Evolutionary conservation across 37 sponge, comb jelly and placozoan genomes (phyloP), one percentile per base, ranked within the genome.

Genomic region (Halichondria panicea): DNA sequence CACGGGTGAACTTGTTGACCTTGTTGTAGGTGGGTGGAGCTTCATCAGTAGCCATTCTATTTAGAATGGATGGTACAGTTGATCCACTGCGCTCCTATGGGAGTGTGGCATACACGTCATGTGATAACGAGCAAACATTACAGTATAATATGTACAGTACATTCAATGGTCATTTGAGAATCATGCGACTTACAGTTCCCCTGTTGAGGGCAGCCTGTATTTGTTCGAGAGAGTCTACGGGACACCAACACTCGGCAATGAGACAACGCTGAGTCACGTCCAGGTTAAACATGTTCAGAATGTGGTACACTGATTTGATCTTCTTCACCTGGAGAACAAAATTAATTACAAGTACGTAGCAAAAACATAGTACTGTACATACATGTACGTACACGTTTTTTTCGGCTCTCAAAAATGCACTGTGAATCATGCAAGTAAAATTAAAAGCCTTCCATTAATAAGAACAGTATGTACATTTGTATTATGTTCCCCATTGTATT

Each of bases 221-320:
- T 24, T 81, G 78, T 55, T 96, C 92, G 15, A 96, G 79, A 46
- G 81, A 75, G 36, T 90, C 84, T 45, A 91, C 92, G 4, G 99
- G 94, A 50, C 96, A 99, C 99, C 99, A 99, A 70, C 99, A 91
- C 86, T 99, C 99, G 0, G 94, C 99, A 55, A 96, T 89, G 43
- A 99, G 88, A 68, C 94, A 96, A 28, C 84, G 83, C 52, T 83
- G 87, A 64, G 97, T 96, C 68, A 93, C 88, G 38, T 96, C 97
- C 37, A 96, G 74, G 85, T 99, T 99, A 69, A 94, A 96, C 96
- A 87, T 93, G 90, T 99, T 96, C 94, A 99, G 80, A 12, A 97
- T 91, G 82, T 99, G 97, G 80, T 91, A 99, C 73, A 99, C 96
- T 48, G 92, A 84, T 75, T 99, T 99, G 74, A 99, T 91, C 75